Base-by-base conservation (phyloP, 2,797 vertebrate genomes). In the Enteromius viviparus region DNA sequence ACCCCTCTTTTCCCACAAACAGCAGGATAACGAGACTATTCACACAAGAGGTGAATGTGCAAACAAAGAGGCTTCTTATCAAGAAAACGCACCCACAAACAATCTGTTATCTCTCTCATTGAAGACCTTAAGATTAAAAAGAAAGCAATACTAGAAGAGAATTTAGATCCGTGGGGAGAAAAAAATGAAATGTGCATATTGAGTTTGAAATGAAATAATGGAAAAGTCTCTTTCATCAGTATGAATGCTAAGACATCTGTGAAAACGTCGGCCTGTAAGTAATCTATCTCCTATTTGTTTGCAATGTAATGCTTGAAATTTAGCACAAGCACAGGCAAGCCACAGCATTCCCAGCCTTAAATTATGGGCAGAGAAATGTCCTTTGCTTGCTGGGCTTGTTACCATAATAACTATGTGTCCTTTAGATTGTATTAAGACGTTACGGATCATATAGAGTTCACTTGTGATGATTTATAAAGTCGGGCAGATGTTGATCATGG, bases 11-110 rank as follows among this genome's bases (percentile, higher is more conserved):
- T 78, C 12, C 37, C 21, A 37, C 58, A 79, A 80, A 64, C 76
- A 76, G 68, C 26, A 21, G 58, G 58, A 34, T 82, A 76, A 84
- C 29, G 23, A 62, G 40, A 74, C 51, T 34, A 53, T 78, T 84
- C 49, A 81, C 60, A 77, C 65, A 45, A 81, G 17, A 75, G 45
- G n/a, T 42, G 76, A 77, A 85, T 49, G 26, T 64, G 40, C 78
- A 29, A 47, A 79, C 82, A 85, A 92, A 93, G 93, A 91, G 89
- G 87, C 32, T 87, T 87, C 92, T 92, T 93, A 94, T 94, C 92
- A 93, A 92, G 93, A 90, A 93, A 92, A 92, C 91, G 90, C 91
- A 72, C 75, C 37, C 45, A 49, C 40, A 58, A 82, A 80, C 58
- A 71, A 76, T 70, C 40, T 14, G 70, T 51, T 58, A 80, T 83